Base-by-base conservation (phyloP, 2,888 invertebrate genomes). In the Caenorhabditis afra region DNA sequence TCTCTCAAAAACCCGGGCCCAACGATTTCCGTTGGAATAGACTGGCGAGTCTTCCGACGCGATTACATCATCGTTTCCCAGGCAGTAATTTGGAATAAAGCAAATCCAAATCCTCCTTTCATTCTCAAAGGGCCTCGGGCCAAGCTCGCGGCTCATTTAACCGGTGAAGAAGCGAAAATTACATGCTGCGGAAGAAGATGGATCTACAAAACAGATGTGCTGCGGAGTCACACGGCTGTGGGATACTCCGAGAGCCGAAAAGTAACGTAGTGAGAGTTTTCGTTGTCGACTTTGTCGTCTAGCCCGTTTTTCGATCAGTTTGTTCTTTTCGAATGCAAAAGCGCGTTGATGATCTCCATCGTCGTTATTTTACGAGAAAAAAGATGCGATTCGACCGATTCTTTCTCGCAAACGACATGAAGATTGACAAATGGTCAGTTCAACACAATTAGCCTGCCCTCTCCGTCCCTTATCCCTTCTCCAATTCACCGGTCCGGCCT, bases 361-460 rank as follows among this genome's bases (percentile, higher is more conserved):
- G 55, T 35, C 47, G 16, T 53, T 35, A 53, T 61, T 52, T 52
- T 16, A 59, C 59, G 59, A 20, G 16, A 59, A 47, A 29, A 50
- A 64, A 68, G 29, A 53, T 53, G 53, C 35, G 53, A 59, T 59
- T 45, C 37, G 47, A 50, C 18, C 22, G 23, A 52, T 70, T 70
- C 29, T 45, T 45, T 16, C 8, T 3, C 44, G 18, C 29, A 53
- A 20, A 65, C 55, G 65, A 66, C 74, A 45, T 64, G 16, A 61
- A 66, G 66, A 61, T 75, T 66, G 74, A 67, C 66, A 75, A 66
- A 61, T 75, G 66, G 66, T 62, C 67, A 67, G 66, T 75, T 59
- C 67, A 75, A 67, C 74, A 67, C 66, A 66, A 73, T 73, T 73
- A 62, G 47, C 65, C 49, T 16, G n/a, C 37, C 12, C 53, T 16